These are phyloP conservation scores for Zaprionus davidi DNA, from an alignment of 1,140 invertebrate species.

Conservation along the genomic window DNA sequence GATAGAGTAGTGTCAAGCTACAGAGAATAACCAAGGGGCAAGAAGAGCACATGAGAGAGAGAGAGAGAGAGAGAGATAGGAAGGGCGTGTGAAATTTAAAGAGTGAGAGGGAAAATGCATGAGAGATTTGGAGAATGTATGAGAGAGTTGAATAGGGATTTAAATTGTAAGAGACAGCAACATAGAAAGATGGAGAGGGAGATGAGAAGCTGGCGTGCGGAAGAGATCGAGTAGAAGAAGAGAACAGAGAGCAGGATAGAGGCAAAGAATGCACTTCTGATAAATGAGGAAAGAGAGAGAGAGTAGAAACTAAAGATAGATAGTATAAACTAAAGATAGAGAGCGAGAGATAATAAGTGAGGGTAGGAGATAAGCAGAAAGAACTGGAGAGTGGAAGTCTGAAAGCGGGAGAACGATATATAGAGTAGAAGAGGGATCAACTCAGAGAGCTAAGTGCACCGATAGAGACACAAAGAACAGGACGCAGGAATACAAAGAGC, in stretches of 20 bases:
- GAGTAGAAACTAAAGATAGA: neutral
- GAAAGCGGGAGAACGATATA: too few relatives aligned
- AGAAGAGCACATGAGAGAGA: neutral
- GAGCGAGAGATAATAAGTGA: too few relatives aligned
- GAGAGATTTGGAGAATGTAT: too few relatives aligned
- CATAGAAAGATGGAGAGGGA: too few relatives aligned
- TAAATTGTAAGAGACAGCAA: too few relatives aligned
- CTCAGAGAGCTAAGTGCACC: neutral
- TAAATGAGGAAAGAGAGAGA: neutral
- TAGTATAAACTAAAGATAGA: neutral
- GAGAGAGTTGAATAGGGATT: too few relatives aligned
- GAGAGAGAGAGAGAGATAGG: neutral
- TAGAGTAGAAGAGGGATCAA: neutral
- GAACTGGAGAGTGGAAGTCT: too few relatives aligned
- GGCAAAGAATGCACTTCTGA: too few relatives aligned
- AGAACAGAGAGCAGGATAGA: neutral
- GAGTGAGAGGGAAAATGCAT: too few relatives aligned
- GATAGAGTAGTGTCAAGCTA: neutral
- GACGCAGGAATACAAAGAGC: too few relatives aligned
- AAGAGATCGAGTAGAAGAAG: neutral
- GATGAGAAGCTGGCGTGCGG: too few relatives aligned
- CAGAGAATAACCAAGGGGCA: neutral
- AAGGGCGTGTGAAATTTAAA: neutral
- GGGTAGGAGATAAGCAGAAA: too few relatives aligned
- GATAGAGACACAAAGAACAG: neutral